A percentile compares a stretch with the other conserved stretches of the same genome.
phyloP scores from a whole-genome alignment of 2,797 vertebrate species.

The Danio choprae region DNA sequence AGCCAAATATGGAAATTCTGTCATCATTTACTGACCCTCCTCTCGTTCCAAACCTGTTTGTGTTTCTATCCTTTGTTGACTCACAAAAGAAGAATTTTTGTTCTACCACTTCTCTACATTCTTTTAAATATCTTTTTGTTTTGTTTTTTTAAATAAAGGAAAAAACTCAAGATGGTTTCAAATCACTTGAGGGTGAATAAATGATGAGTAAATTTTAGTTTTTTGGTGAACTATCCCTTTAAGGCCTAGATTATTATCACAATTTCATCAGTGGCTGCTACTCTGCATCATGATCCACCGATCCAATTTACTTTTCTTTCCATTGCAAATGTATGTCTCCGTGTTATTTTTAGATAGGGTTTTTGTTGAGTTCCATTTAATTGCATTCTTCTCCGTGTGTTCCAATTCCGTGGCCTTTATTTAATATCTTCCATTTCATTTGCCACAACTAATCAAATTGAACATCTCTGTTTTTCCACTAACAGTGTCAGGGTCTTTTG shows the following conservation, averaged over 20 bases:
- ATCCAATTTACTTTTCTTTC: slow-evolving; percentile 19
- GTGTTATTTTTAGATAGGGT: slow-evolving; percentile 46
- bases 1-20: no score
- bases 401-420: slow-evolving; percentile 44
- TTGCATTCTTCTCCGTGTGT: slow-evolving; percentile 31
- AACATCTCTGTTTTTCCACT: slow-evolving; percentile 28
- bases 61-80: no score
- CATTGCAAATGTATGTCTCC: slow-evolving; percentile 12
- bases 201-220: no score
- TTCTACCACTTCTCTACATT: no score
- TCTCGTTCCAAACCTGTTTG: no score
- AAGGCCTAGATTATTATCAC: slow-evolving; percentile 10
- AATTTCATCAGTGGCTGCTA: slow-evolving; percentile 13
- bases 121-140: no score
- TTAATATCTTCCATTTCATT: slow-evolving; percentile 50
- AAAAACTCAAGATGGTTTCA: background rate
- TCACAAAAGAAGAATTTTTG: no score
- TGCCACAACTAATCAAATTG: slow-evolving; percentile 42
- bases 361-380: slow-evolving; percentile 37
- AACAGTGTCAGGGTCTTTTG: slow-evolving; percentile 26
- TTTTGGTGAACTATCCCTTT: background rate
- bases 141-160: background rate
- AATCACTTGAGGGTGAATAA: no score
- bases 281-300: background rate
- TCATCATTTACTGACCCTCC: no score